Evolutionary conservation across 2,888 invertebrate genomes (phyloP).

Genomic region (Caenorhabditis sinica): DNA sequence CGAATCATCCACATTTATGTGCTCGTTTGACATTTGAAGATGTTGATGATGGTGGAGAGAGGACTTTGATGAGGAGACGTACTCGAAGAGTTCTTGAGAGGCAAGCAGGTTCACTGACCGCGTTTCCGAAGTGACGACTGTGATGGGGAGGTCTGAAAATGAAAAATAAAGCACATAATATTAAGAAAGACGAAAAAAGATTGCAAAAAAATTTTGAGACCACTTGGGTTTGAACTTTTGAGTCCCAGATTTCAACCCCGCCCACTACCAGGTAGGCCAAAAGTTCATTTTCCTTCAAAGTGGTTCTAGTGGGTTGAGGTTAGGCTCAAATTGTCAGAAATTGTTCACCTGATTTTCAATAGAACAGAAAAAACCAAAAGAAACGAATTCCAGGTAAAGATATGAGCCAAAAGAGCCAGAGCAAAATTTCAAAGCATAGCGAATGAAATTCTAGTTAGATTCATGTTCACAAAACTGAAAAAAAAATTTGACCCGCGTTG

Average conservation of each 20-base stretch:
- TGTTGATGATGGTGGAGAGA: conserved; percentile 13
- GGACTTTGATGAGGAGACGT: conserved; percentile 67
- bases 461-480: neutral
- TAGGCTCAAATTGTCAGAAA: neutral
- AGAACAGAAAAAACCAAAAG: no score
- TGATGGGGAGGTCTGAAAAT: conserved; percentile 86
- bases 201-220: neutral
- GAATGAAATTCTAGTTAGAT: neutral
- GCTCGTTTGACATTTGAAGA: conserved; percentile 50
- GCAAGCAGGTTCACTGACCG: conserved; percentile 87
- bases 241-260: neutral
- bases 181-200: neutral
- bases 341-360: no score
- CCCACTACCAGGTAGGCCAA: neutral
- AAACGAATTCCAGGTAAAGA: no score
- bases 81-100: conserved; percentile 86
- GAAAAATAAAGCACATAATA: no score
- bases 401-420: no score
- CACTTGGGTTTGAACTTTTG: neutral
- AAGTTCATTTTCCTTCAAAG: neutral
- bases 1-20: conserved; percentile 73
- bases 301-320: neutral
- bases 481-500: neutral
- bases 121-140: conserved; percentile 86
- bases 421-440: no score